Evolutionary conservation across 2,113 vertebrate genomes (phyloP), one percentile per base, ranked within the genome.

Genomic region (Tragelaphus buxtoni): DNA sequence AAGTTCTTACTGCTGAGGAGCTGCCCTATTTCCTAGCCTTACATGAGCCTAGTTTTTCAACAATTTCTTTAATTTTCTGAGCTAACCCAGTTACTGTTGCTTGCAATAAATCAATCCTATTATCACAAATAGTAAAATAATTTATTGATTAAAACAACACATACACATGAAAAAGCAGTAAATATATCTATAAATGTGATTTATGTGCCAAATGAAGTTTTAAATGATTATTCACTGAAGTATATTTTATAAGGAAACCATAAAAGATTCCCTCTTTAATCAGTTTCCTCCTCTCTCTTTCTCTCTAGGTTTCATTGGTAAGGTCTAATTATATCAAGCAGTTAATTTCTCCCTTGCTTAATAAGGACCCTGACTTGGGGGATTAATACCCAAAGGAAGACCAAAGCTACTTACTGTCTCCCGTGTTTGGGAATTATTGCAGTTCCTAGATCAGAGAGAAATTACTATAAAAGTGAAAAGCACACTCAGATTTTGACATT

Each of bases 371-470:
- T 45, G 39, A 76, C n/a, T n/a, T 69, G 13, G 18, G 49, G 30
- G 24, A 94, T 39, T 85, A 85, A 88, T 42, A 47, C 88, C 90
- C 92, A 96, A 93, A 96, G 92, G 96, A 76, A 76, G 4, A 39
- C 30, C 6, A 49, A 55, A 4, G 3, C 53, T 58, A 92, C 83
- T 60, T 95, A 90, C 93, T 82, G 60, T 60, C 45, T 72, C 47
- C 24, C 28, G 3, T 79, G 10, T 90, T 47, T 76, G 4, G 2
- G 3, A 90, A 91, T 69, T 49, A n/a, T 47, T 53, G 3, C 18
- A 60, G 4, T 82, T 82, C 45, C 47, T 87, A 4, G 6, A 56
- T 69, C n/a, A 61, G 58, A 93, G 8, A 80, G 10, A 79, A 85
- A 82, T 58, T 12, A 55, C 32, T 77, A 5, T 53, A 22, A 58